Evolutionary conservation across 2,888 invertebrate genomes (phyloP), one percentile per base, ranked within the genome.

Genomic region (Phaedon cochleariae): DNA sequence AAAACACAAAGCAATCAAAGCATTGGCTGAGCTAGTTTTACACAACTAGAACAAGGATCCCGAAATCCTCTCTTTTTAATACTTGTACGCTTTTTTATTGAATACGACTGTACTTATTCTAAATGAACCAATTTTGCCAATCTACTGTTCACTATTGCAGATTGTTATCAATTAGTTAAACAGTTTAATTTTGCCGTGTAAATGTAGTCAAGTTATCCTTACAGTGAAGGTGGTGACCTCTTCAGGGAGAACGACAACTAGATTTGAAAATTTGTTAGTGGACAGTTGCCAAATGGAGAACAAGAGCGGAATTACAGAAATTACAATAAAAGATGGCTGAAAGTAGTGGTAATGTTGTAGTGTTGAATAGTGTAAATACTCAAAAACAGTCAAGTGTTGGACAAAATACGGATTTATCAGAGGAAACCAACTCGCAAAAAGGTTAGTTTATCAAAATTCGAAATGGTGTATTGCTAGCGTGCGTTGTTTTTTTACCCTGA

Each of bases 301-400:
- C 41, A 41, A 41, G 41, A 41, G 15, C 7, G 7, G 7, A 3
- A 26, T 26, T 5, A 41, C 41, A 41, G n/a, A 41, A 10, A 41
- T 75, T 69, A 69, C 73, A 73, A 64, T 70, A 69, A 69, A 71
- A 72, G 67, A 84, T 84, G 84, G 84, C 84, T 75, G 84, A 84
- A 78, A 75, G 79, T 77, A 80, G 79, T 81, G 81, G 77, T 76
- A 81, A 80, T 79, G 76, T 34, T 34, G 2, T 77, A 77, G 80
- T 80, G 76, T 74, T 77, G 77, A 83, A 81, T 78, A 81, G 77
- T 74, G 72, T 75, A 78, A 82, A 79, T 77, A 76, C 71, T 64
- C 76, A 74, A 70, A 80, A 77, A 72, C 76, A 75, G 72, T 74
- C 71, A 53, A 75, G 74, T 74, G 70, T 69, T 66, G 75, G 73